phyloP scores from a whole-genome alignment of 23 tunicate genomes.

The Styela plicata region DNA sequence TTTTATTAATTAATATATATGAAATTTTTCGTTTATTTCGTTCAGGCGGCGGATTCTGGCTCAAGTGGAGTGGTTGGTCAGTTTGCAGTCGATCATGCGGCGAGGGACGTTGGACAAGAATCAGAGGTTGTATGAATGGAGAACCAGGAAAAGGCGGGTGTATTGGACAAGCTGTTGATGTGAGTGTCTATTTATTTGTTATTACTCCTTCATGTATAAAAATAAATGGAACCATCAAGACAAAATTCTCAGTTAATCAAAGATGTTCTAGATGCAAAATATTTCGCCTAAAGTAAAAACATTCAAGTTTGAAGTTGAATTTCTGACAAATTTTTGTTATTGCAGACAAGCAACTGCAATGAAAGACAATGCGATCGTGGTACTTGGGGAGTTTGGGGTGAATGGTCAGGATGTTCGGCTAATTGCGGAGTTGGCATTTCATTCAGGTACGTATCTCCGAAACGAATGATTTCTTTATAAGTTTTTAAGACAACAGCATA shows the following conservation, averaged over 20 bases:
- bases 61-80: constrained; percentile 52
- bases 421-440: constrained; percentile 50
- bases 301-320: no score
- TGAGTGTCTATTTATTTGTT: no score
- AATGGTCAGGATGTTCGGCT: constrained; percentile 62
- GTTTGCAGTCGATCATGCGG: constrained; percentile 62
- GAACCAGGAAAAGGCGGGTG: constrained; percentile 38
- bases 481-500: no score
- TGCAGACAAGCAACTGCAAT: constrained; percentile 18
- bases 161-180: constrained; percentile 30
- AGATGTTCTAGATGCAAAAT: no score
- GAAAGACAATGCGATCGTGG: constrained; percentile 3
- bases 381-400: constrained; percentile 39
- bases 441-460: no score
- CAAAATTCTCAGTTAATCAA: no score
- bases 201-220: no score
- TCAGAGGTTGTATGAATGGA: constrained; percentile 47
- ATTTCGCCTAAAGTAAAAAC: no score
- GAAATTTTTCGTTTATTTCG: no score
- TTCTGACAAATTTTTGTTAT: no score
- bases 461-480: background rate
- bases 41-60: constrained; percentile 37
- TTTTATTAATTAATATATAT: no score
- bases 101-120: constrained; percentile 48
- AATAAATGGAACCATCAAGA: no score